These are phyloP conservation scores for Lasioglossum calceatum DNA, from an alignment of 2,888 invertebrate genomes.

Conservation along the genomic window DNA sequence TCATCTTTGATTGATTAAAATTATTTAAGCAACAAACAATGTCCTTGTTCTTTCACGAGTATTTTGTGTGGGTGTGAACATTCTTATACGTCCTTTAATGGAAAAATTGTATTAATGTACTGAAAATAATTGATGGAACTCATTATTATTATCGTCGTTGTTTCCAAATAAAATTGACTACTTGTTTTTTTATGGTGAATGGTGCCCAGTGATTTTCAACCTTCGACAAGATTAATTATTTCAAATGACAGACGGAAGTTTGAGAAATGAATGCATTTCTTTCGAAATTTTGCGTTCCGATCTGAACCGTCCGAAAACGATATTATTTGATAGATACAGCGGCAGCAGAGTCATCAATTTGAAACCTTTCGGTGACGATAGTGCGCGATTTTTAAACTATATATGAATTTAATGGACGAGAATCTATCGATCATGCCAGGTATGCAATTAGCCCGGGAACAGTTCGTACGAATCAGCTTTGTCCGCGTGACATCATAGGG, in stretches of 20 bases:
- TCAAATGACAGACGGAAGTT: background rate
- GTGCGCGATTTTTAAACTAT: constrained; percentile 40
- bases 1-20: background rate
- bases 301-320: background rate
- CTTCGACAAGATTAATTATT: too few species aligned
- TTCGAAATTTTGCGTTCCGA: background rate
- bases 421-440: constrained; percentile 48
- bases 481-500: constrained; percentile 40
- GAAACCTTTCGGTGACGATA: constrained; percentile 23
- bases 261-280: background rate
- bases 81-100: too few species aligned
- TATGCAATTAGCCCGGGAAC: constrained; percentile 43
- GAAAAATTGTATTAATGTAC: too few species aligned
- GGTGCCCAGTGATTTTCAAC: too few species aligned
- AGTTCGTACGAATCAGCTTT: constrained; percentile 36
- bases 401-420: constrained; percentile 40
- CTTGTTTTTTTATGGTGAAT: too few species aligned
- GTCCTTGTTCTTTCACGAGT: background rate
- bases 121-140: too few species aligned
- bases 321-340: constrained; percentile 6
- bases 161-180: too few species aligned
- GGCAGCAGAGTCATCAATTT: constrained; percentile 28
- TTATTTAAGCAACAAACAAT: background rate
- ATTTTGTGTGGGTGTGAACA: too few species aligned
- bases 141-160: too few species aligned